phyloP scores from a whole-genome alignment of 2,797 vertebrate species.

The Tympanoctomys barrerae region DNA sequence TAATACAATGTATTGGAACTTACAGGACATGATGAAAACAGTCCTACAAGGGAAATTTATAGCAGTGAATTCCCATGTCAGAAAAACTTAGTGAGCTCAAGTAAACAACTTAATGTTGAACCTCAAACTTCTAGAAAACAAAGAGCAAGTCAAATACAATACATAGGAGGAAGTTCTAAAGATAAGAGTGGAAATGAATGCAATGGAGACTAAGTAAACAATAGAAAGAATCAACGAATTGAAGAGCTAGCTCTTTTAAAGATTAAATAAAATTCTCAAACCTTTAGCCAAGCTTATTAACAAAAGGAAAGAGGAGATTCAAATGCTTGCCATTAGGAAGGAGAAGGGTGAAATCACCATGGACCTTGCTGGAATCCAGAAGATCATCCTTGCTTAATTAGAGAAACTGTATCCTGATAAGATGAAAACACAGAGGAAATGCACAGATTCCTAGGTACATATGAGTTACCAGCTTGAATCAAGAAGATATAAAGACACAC shows the following conservation, averaged over 20 bases:
- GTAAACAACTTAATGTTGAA: background rate
- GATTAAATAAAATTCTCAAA: background rate
- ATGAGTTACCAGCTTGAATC: background rate
- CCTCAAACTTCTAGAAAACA: background rate
- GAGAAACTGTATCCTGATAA: background rate
- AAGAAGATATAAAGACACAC: too few relatives aligned
- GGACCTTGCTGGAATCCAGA: background rate
- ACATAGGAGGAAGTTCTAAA: too few relatives aligned
- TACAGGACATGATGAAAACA: background rate
- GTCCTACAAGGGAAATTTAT: background rate
- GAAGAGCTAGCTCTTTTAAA: too few relatives aligned
- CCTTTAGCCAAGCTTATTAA: background rate
- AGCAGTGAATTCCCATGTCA: background rate
- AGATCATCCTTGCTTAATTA: background rate
- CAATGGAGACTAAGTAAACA: too few relatives aligned
- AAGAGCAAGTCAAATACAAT: background rate
- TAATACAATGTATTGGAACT: background rate
- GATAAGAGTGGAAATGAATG: background rate
- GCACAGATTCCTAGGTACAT: background rate
- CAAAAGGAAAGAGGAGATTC: background rate
- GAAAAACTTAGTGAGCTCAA: background rate
- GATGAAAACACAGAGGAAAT: background rate
- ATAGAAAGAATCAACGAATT: too few relatives aligned
- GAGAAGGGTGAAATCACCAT: background rate
- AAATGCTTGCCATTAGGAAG: background rate